phyloP scores from a whole-genome alignment of 2,888 invertebrate genomes.

The Chrysolina haemoptera region DNA sequence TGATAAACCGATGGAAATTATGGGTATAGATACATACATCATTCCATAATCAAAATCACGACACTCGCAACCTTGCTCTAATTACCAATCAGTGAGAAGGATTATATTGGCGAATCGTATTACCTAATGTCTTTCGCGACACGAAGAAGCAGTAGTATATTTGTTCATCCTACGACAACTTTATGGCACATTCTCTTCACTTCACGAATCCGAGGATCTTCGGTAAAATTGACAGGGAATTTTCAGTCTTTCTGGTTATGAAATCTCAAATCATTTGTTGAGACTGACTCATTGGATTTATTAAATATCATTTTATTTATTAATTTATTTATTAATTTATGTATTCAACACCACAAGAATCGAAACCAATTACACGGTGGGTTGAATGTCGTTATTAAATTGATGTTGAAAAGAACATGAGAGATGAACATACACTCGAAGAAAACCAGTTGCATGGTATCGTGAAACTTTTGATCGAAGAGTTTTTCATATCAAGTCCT shows the following conservation, averaged over 20 bases:
- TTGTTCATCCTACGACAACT: conserved; percentile 53
- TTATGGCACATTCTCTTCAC: conserved; percentile 45
- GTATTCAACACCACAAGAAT: too few species aligned
- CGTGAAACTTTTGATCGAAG: too few species aligned
- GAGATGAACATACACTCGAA: too few species aligned
- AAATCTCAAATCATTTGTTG: background rate
- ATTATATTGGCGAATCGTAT: conserved; percentile 43
- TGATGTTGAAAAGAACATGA: too few species aligned
- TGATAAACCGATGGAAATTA: conserved; percentile 24
- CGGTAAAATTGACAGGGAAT: conserved; percentile 29
- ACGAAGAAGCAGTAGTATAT: conserved; percentile 48
- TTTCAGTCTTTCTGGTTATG: background rate
- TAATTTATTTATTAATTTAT: too few species aligned
- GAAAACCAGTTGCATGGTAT: too few species aligned
- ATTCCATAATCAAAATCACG: background rate
- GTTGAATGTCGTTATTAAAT: too few species aligned
- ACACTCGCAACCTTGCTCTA: conserved; percentile 4
- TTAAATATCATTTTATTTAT: too few species aligned
- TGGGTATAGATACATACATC: background rate
- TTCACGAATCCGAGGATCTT: conserved; percentile 24
- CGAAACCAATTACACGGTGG: too few species aligned
- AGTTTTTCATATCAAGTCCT: too few species aligned
- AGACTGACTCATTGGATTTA: too few species aligned
- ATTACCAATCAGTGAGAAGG: background rate
- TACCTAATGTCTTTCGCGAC: conserved; percentile 55